These are phyloP conservation scores for Akabosia matsudoensis DNA, from an alignment of 1,140 invertebrate species.

Conservation along the genomic window DNA sequence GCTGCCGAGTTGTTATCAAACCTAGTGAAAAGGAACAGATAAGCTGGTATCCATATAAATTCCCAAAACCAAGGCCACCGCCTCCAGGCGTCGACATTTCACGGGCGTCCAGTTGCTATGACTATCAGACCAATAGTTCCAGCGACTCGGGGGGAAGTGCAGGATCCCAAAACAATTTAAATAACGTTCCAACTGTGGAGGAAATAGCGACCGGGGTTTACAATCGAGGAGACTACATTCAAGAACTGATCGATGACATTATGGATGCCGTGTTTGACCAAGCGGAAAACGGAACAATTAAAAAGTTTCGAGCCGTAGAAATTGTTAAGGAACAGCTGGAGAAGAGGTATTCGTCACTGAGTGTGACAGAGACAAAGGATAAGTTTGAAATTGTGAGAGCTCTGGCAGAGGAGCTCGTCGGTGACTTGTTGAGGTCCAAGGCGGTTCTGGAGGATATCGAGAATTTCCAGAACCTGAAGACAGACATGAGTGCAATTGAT, in stretches of 20 bases:
- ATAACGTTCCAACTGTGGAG: not conserved
- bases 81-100: no score
- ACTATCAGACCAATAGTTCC: no score
- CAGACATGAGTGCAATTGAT: not conserved
- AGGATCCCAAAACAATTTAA: no score
- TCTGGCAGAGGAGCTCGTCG: not conserved
- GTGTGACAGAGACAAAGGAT: not conserved
- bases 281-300: not conserved
- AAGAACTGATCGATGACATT: not conserved
- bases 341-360: not conserved
- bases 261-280: not conserved
- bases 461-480: not conserved
- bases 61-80: not conserved
- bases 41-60: not conserved
- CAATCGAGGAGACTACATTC: not conserved
- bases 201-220: not conserved
- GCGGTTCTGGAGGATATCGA: constrained; percentile 3
- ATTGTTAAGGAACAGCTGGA: not conserved
- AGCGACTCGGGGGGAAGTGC: no score
- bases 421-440: not conserved
- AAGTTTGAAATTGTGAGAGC: not conserved
- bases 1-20: not conserved
- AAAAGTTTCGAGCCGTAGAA: not conserved
- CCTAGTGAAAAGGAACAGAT: not conserved
- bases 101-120: no score